Percentiles rank a stretch among this genome's conserved stretches.
Conservation (phyloP, 2,797 vertebrate species). For the Hippopotamyrus pictus region DNA sequence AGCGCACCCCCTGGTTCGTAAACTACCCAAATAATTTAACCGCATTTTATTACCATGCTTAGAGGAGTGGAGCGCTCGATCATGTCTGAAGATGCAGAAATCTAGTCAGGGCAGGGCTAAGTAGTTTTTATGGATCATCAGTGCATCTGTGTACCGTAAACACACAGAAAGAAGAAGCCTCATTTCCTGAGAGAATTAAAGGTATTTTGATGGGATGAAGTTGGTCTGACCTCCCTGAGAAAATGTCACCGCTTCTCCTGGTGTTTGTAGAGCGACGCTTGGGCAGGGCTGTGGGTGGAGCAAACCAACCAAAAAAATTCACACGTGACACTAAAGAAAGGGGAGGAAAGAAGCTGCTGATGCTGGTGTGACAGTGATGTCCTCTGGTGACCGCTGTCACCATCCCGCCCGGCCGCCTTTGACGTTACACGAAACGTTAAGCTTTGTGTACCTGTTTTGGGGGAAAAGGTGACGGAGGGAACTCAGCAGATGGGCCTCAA, state of each 20-base stretch:
- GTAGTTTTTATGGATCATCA: neutral
- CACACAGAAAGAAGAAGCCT: neutral
- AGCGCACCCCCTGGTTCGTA: constrained; percentile 22
- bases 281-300: neutral
- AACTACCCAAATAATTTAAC: constrained; percentile 23
- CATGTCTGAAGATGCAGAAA: neutral
- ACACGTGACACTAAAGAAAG: neutral
- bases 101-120: neutral
- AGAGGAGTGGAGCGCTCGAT: neutral
- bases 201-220: neutral
- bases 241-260: neutral
- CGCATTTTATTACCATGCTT: neutral
- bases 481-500: neutral
- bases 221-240: neutral
- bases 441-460: neutral
- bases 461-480: neutral
- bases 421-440: neutral
- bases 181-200: constrained; percentile 19
- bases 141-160: constrained; percentile 16
- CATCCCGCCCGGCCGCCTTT: neutral
- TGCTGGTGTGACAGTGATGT: neutral
- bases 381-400: neutral
- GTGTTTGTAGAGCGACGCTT: neutral
- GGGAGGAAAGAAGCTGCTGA: neutral
- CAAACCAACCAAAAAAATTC: neutral